Conservation (phyloP, 2,113 vertebrate species). For the Syngnathus typhle region DNA sequence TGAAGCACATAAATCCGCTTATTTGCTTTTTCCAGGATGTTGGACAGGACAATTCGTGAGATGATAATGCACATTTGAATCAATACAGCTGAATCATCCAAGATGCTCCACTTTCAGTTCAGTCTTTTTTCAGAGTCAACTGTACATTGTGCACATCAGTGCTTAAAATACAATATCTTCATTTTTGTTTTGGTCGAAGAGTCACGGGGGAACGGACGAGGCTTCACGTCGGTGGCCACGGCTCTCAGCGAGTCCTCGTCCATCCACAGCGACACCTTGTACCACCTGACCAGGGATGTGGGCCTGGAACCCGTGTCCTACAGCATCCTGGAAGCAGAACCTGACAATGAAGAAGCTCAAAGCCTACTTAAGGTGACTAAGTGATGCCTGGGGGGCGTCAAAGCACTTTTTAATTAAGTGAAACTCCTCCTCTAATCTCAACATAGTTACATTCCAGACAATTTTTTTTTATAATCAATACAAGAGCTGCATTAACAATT, state of each 20-base stretch:
- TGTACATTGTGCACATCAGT: background rate
- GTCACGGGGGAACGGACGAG: constrained; percentile 22
- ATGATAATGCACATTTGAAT: constrained; percentile 18
- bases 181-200: constrained; percentile 38
- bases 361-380: constrained; percentile 40
- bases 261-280: constrained; percentile 67
- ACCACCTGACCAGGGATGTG: constrained; percentile 60
- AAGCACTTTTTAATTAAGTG: too few species aligned
- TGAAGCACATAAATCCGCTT: background rate
- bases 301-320: constrained; percentile 41
- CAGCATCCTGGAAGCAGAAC: constrained; percentile 43
- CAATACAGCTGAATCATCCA: constrained; percentile 31
- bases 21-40: constrained; percentile 2
- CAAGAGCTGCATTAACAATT: too few species aligned
- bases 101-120: constrained; percentile 6
- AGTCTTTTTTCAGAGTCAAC: constrained; percentile 19
- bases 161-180: background rate
- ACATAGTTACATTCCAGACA: too few species aligned
- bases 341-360: constrained; percentile 23
- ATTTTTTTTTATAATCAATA: too few species aligned
- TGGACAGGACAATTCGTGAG: constrained; percentile 21
- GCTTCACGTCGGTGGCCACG: constrained; percentile 34
- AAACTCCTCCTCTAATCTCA: too few species aligned
- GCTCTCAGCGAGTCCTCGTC: constrained; percentile 66
- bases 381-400: background rate